Conservation (phyloP, 2,797 vertebrate genomes). For the Centroberyx gerrardi region DNA sequence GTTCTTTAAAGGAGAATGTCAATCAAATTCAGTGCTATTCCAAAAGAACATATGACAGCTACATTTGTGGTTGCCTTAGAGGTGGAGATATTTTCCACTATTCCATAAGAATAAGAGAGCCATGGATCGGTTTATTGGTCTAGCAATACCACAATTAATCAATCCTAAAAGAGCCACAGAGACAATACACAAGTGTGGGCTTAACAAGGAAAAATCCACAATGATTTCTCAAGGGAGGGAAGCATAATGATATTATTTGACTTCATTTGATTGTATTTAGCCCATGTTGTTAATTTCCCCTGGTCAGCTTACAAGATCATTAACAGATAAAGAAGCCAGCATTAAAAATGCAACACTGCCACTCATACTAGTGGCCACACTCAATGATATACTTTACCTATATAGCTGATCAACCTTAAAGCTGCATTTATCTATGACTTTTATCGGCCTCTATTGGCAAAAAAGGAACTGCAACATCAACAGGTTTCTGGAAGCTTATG, state of each 20-base stretch:
- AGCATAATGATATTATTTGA: slow-evolving; percentile 63
- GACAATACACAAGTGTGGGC: slow-evolving; percentile 46
- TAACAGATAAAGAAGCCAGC: slow-evolving; percentile 35
- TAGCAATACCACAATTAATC: slow-evolving; percentile 46
- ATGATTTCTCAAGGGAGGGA: slow-evolving; percentile 62
- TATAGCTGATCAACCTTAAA: slow-evolving; percentile 4
- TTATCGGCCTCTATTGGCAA: neutral
- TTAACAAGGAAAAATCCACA: slow-evolving; percentile 43
- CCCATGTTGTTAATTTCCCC: slow-evolving; percentile 51
- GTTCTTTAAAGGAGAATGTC: neutral
- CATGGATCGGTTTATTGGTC: slow-evolving; percentile 25
- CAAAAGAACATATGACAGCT: neutral
- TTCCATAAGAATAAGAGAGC: neutral
- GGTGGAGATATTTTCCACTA: neutral
- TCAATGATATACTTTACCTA: neutral
- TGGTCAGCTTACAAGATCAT: slow-evolving; percentile 49
- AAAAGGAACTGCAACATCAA: slow-evolving; percentile 10
- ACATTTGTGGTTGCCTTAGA: neutral
- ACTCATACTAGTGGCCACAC: neutral
- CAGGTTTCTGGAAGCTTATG: slow-evolving; percentile 18
- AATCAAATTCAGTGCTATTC: neutral
- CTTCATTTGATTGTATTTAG: slow-evolving; percentile 64
- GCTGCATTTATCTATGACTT: slow-evolving; percentile 3
- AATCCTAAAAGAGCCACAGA: slow-evolving; percentile 43
- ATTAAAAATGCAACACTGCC: slow-evolving; percentile 12